Evolutionary conservation across 2,797 vertebrate genomes (phyloP), one percentile per base, ranked within the genome.

Genomic region (Coilia nasus): DNA sequence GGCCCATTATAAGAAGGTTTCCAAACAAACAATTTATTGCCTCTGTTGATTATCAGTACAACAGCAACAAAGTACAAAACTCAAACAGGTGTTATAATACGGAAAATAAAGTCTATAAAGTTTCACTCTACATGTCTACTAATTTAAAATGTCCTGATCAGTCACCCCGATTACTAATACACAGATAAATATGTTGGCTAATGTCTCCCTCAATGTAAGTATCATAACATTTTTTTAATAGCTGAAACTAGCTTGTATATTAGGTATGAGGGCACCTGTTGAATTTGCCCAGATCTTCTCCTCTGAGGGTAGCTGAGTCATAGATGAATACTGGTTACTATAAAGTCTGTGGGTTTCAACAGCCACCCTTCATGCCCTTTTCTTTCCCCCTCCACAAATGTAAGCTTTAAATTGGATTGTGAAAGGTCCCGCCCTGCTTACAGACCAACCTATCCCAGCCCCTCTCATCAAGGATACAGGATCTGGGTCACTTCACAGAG

Each of bases 1-100:
- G 82, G 85, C 83, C 88, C 31, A 25, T 87, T 87, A 84, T 59
- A 71, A 81, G 67, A 86, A 87, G 44, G 85, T 90, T 87, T 88
- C 81, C 83, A 87, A 88, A 88, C 81, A 82, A 84, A 60, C 83
- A 67, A 80, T 81, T 67, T 87, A 44, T 80, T 78, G 71, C 78
- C 5, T 15, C 50, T 86, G 57, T 50, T 75, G 44, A 81, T 75
- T 41, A 78, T 78, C 19, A 44, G 71, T 41, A 78, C 71, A 44
- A 78, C 71, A 44, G 15, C 71, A 78, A 78, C 71, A 44, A 7
- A 78, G 44, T 19, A 17, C 6, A 23, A 25, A 10, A 64, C n/a
- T 17, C n/a, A 6, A 60, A 60, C 57, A 60, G 57, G 19, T 78
- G 15, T 78, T 10, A 75, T 54, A 64, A 35, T 17, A 19, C 19